Conservation (phyloP, 2,888 invertebrate genomes). For the Ariolimax columbianus region DNA sequence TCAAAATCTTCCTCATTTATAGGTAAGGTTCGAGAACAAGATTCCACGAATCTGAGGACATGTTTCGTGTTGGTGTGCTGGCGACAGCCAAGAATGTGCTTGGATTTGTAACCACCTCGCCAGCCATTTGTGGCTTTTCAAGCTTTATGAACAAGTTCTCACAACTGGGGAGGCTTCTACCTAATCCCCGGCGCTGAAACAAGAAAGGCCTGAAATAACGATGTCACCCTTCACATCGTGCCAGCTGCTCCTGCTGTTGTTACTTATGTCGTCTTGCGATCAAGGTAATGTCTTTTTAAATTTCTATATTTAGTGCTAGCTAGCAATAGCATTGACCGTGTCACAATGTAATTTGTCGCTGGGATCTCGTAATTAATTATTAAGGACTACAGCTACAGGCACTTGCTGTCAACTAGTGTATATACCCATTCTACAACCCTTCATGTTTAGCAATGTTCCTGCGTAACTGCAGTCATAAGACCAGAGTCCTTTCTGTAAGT, state of each 20-base stretch:
- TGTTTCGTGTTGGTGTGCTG: background rate
- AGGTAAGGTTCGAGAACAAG: no score
- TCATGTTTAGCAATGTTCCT: no score
- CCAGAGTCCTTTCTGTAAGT: no score
- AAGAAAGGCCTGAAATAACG: background rate
- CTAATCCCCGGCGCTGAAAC: background rate
- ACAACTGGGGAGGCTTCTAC: background rate
- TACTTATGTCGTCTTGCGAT: conserved; percentile 11
- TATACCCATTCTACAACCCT: no score
- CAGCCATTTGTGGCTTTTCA: conserved; percentile 34
- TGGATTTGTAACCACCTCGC: conserved; percentile 19
- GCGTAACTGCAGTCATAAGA: no score
- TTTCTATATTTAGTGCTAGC: conserved; percentile 16
- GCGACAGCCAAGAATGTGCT: conserved; percentile 32
- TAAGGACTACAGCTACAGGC: no score
- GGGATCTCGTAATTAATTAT: no score
- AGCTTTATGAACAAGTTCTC: background rate
- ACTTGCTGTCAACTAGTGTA: no score
- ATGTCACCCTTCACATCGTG: background rate
- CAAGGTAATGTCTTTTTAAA: conserved; percentile 28
- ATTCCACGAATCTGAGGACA: no score
- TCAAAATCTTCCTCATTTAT: no score
- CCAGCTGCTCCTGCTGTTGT: conserved; percentile 2
- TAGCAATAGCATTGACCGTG: background rate
- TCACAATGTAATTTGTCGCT: conserved; percentile 4